A percentile compares a stretch with the other conserved stretches of the same genome.
Evolutionary conservation across 2,888 invertebrate genomes (phyloP).

Genomic region (Euzetes globulus): DNA sequence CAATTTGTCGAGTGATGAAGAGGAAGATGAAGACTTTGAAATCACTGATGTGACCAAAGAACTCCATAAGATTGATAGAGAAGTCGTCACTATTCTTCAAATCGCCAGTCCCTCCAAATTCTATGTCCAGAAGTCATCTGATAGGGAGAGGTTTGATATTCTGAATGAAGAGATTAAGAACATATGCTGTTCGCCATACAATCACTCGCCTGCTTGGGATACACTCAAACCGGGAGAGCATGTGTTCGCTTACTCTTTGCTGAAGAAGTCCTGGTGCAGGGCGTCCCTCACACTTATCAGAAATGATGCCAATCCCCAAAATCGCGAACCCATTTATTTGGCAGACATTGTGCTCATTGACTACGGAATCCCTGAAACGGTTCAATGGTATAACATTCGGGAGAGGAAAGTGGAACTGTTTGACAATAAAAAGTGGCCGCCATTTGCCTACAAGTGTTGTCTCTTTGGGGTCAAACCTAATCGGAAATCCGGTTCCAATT

Average conservation of each 20-base stretch:
- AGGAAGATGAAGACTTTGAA: background rate
- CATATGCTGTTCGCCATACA: background rate
- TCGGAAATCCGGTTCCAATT: background rate
- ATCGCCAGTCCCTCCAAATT: background rate
- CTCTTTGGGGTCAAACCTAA: background rate
- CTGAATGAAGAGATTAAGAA: background rate
- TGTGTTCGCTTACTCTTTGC: background rate
- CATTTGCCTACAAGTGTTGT: background rate
- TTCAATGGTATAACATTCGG: background rate
- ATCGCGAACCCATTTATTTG: background rate
- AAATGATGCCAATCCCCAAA: background rate
- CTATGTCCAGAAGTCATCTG: background rate
- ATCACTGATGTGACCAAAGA: background rate
- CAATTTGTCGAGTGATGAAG: background rate
- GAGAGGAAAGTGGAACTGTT: slow-evolving; percentile 6
- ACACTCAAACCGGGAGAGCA: background rate
- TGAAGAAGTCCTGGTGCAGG: slow-evolving; percentile 5
- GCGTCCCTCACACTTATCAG: background rate
- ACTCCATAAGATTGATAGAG: background rate
- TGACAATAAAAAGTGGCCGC: slow-evolving; percentile 4
- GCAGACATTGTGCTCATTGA: slow-evolving; percentile 13
- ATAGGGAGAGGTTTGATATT: background rate
- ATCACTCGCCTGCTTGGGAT: background rate
- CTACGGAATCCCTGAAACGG: background rate
- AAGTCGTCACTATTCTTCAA: background rate